Evolutionary conservation across 92 coral and sea anemone genomes (phyloP), one percentile per base, ranked within the genome.

Genomic region (Plumapathes pennacea): DNA sequence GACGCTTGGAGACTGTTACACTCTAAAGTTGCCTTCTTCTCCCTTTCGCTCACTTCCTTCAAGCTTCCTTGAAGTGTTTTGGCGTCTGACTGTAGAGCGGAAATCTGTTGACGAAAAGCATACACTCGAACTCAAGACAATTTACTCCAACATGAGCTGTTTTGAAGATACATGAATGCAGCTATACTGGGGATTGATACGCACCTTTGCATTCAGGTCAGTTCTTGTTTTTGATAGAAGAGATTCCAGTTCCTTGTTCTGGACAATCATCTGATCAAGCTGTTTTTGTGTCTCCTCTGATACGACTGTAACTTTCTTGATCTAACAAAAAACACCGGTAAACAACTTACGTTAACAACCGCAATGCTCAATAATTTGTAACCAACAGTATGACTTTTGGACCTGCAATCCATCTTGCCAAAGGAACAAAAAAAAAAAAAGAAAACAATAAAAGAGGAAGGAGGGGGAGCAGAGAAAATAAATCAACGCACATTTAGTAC

Each of bases 201-300:
- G 33, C 25, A 92, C 98, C 96, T 75, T 84, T 2, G 78, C 60
- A 46, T 63, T 76, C 39, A 70, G 49, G 25, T 92, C 98, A 14
- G 74, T 57, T 32, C 90, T 72, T 19, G 89, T 72, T 31, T 67
- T 75, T 14, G 84, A 59, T 2, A 88, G 60, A 5, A 80, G 26
- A 12, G 50, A 60, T 54, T 84, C 89, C 15, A 92, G 71, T 22
- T 88, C 80, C 50, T 85, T 72, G 41, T 92, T 92, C 26, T 92
- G 80, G 3, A 42, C 61, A 34, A 84, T 72, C 88, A 84, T 72
- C 10, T 68, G 78, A 1, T 92, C 84, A 18, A 92, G 72, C 45
- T 83, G 85, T 23, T 67, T 75, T 26, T 78, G 71, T n/a, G 85
- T 88, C 38, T 92, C 96, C 40, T 92, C 92, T 7, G 98, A 88